Percentiles rank a stretch among this genome's conserved stretches.
Evolutionary conservation across 2,797 vertebrate species (phyloP).

Genomic region (Phoebastria nigripes): DNA sequence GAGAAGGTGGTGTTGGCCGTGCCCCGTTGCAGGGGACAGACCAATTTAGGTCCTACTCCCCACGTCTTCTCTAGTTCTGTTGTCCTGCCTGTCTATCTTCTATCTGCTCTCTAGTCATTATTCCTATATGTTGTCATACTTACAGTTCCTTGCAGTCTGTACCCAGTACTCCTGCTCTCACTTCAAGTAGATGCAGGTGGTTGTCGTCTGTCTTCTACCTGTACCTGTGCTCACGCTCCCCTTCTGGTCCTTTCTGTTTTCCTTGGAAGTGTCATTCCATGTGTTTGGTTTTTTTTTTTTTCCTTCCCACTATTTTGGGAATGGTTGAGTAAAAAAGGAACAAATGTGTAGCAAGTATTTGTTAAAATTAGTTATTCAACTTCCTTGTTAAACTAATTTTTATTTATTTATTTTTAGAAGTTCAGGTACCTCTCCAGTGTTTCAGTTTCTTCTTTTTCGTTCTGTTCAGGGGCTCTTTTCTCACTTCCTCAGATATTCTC

Average conservation of each 20-base stretch:
- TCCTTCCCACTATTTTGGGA: neutral
- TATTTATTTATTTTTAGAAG: neutral
- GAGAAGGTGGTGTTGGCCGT: neutral
- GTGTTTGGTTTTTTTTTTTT: no score
- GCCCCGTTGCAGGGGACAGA: neutral
- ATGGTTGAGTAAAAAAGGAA: neutral
- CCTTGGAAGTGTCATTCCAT: neutral
- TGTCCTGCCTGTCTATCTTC: neutral
- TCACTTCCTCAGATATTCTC: neutral
- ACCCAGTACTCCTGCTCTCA: neutral
- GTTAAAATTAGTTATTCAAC: neutral
- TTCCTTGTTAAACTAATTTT: neutral
- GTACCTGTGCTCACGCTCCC: neutral
- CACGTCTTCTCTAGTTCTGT: neutral
- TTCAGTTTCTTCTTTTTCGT: neutral
- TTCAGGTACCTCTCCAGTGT: neutral
- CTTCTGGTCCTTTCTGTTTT: neutral
- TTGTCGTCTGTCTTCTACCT: neutral
- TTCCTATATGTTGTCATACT: neutral
- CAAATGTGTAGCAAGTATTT: neutral
- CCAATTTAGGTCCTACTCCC: neutral
- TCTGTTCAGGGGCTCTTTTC: neutral
- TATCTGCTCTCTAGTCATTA: rapidly evolving
- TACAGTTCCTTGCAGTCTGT: neutral
- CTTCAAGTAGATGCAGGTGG: neutral